Conservation (phyloP, 2,113 vertebrate species). For the Pedetes capensis region DNA sequence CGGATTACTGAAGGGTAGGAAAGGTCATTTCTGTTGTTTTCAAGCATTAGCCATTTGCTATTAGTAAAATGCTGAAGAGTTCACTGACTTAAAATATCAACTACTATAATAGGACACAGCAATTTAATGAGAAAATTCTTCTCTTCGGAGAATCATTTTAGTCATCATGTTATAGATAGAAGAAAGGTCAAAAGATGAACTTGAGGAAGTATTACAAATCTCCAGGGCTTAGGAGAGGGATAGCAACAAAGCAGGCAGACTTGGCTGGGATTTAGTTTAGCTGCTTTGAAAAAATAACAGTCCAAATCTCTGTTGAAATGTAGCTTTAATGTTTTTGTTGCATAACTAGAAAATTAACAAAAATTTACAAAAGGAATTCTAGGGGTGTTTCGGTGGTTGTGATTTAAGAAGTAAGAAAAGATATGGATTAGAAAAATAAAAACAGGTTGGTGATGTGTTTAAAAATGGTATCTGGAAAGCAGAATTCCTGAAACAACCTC, state of each 20-base stretch:
- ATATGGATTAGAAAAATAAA: neutral
- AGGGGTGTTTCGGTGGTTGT: neutral
- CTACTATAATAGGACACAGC: neutral
- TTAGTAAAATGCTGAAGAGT: neutral
- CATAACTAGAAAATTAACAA: conserved; percentile 27
- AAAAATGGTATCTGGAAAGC: neutral
- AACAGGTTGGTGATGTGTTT: neutral
- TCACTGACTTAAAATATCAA: neutral
- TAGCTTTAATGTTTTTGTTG: neutral
- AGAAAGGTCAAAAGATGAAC: neutral
- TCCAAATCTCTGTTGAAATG: neutral
- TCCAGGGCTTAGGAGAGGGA: neutral
- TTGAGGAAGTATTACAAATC: neutral
- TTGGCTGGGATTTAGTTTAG: neutral
- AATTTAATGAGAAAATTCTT: neutral
- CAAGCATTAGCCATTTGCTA: neutral
- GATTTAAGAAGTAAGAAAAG: neutral
- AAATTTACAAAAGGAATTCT: neutral
- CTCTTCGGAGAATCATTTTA: neutral
- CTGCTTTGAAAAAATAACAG: neutral
- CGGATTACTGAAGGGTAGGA: neutral
- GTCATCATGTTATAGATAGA: neutral
- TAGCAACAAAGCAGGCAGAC: neutral
- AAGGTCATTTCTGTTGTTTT: conserved; percentile 18
- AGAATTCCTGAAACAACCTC: neutral